Evolutionary conservation across 2,888 invertebrate genomes (phyloP).

Genomic region (Oxystoma pomonae): DNA sequence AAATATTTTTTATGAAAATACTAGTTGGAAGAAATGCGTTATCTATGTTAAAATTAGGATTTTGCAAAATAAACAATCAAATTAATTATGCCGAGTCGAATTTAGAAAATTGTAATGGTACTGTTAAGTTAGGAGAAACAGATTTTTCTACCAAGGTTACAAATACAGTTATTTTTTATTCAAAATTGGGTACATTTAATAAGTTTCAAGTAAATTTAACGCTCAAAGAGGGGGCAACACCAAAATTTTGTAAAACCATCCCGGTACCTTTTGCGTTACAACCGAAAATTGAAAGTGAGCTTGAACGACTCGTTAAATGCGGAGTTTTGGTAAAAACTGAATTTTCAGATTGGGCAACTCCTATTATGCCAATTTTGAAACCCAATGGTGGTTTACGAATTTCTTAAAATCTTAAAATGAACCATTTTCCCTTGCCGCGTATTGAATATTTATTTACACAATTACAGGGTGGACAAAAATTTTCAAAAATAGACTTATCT

Average conservation of each 20-base stretch:
- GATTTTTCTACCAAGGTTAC: background rate
- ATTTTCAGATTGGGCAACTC: constrained; percentile 18
- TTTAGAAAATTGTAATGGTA: too few relatives aligned
- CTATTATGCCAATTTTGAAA: constrained; percentile 12
- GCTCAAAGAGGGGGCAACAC: constrained; percentile 12
- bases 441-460: constrained; percentile 19
- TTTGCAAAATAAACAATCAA: constrained; percentile 14
- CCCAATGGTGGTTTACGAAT: constrained; percentile 5
- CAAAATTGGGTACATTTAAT: constrained; percentile 15
- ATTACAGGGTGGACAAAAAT: constrained; percentile 16
- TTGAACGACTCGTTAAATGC: constrained; percentile 15
- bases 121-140: too few relatives aligned
- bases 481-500: constrained; percentile 20
- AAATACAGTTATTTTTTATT: background rate
- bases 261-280: constrained; percentile 22
- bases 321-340: constrained; percentile 10
- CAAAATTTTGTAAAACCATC: too few relatives aligned
- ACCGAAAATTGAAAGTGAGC: constrained; percentile 20
- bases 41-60: constrained; percentile 15
- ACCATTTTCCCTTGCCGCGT: constrained; percentile 15
- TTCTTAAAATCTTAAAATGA: constrained; percentile 11
- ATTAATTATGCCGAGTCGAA: background rate
- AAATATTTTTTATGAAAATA: constrained; percentile 16
- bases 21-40: constrained; percentile 18
- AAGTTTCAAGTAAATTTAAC: constrained; percentile 16